Evolutionary conservation across 2,113 vertebrate genomes (phyloP).

Genomic region (Tapirus terrestris): DNA sequence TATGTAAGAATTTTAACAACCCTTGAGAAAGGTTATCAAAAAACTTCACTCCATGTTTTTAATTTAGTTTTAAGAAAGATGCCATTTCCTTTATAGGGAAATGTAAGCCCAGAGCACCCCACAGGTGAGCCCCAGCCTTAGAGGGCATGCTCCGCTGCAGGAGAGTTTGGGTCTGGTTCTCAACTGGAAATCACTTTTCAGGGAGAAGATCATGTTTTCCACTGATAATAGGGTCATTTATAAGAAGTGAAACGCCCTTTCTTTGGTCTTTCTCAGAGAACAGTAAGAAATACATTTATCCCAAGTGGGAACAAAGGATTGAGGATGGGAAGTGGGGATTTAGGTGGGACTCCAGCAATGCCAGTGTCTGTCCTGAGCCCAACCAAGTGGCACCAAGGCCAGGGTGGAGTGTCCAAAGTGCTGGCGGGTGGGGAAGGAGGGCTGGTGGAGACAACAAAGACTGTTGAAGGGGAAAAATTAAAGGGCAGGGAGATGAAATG

Average conservation of each 20-base stretch:
- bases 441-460: neutral
- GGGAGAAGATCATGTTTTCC: neutral
- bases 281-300: neutral
- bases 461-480: neutral
- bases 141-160: neutral
- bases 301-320: neutral
- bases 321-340: neutral
- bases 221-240: neutral
- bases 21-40: slow-evolving; percentile 17
- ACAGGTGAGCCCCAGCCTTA: neutral
- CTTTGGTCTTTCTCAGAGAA: neutral
- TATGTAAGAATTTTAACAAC: slow-evolving; percentile 15
- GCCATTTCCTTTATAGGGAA: slow-evolving; percentile 11
- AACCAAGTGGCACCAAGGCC: neutral
- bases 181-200: neutral
- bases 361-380: neutral
- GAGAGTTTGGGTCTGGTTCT: neutral
- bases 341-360: neutral
- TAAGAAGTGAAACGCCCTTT: neutral
- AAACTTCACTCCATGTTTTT: slow-evolving; percentile 5
- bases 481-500: neutral
- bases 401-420: neutral
- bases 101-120: neutral
- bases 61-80: slow-evolving; percentile 41
- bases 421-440: neutral